These are phyloP conservation scores for Tinea semifulvella DNA, from an alignment of 2,888 invertebrate species.

Conservation along the genomic window DNA sequence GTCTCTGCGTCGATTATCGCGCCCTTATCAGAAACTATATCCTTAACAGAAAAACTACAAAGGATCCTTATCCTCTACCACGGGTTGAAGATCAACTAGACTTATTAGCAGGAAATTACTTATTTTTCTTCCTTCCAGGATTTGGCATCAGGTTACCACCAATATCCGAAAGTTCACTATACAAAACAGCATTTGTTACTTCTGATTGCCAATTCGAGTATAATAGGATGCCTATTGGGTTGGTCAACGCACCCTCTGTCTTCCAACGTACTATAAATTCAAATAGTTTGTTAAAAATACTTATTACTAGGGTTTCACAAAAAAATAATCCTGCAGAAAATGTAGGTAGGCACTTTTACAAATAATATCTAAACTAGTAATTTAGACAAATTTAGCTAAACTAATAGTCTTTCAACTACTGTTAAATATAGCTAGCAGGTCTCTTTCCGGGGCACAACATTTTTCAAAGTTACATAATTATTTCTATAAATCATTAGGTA, in stretches of 20 bases:
- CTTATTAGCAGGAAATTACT: conserved; percentile 20
- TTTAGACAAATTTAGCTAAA: too few species aligned
- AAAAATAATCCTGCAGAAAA: too few species aligned
- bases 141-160: conserved; percentile 28
- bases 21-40: too few species aligned
- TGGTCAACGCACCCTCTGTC: conserved; percentile 25
- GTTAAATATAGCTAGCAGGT: too few species aligned
- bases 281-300: too few species aligned
- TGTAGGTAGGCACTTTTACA: too few species aligned
- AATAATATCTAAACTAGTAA: too few species aligned
- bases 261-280: conserved; percentile 28
- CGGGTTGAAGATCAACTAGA: conserved; percentile 28
- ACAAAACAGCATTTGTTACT: conserved; percentile 29
- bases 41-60: conserved; percentile 8
- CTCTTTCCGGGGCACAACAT: too few species aligned
- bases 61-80: conserved; percentile 25
- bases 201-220: conserved; percentile 28
- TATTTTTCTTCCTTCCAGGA: conserved; percentile 24
- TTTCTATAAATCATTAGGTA: too few species aligned
- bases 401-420: too few species aligned
- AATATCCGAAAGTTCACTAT: conserved; percentile 21
- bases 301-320: too few species aligned
- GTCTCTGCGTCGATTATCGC: conserved; percentile 22
- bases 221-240: conserved; percentile 21
- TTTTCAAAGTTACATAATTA: too few species aligned